These are phyloP conservation scores for Drosophila suboccidentalis DNA, from an alignment of 2,888 invertebrate genomes.

Conservation along the genomic window DNA sequence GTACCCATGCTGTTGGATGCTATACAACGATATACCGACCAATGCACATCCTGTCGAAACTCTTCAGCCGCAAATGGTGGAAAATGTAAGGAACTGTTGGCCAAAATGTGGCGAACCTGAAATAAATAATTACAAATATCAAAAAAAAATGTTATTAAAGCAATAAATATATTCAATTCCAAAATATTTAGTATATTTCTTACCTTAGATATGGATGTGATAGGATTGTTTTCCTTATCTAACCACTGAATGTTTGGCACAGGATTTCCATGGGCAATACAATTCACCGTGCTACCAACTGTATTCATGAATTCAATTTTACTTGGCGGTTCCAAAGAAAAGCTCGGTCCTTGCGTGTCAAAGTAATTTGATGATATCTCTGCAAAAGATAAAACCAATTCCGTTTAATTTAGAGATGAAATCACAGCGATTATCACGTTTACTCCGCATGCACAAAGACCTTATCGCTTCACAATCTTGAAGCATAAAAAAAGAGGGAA, in stretches of 20 bases:
- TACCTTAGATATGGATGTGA: conserved; percentile 86
- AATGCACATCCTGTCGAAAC: conserved; percentile 88
- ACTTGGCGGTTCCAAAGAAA: conserved; percentile 87
- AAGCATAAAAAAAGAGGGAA: conserved; percentile 9
- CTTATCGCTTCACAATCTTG: conserved; percentile 22
- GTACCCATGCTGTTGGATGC: conserved; percentile 87
- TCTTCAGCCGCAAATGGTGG: conserved; percentile 87
- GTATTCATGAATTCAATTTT: conserved; percentile 87
- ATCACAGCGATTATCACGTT: conserved; percentile 32
- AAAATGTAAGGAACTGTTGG: conserved; percentile 87
- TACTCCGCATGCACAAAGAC: conserved; percentile 21
- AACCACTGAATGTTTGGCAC: conserved; percentile 87
- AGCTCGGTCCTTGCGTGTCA: conserved; percentile 87
- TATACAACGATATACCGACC: conserved; percentile 87
- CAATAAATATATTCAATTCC: not conserved
- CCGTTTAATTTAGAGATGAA: conserved; percentile 24
- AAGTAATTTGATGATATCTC: conserved; percentile 86
- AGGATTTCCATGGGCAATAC: conserved; percentile 87
- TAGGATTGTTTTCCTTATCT: conserved; percentile 86
- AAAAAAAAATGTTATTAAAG: not conserved
- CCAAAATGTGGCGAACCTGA: conserved; percentile 86
- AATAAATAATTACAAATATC: conserved; percentile 13
- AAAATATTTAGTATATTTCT: conserved; percentile 6
- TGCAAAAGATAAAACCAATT: conserved; percentile 29
- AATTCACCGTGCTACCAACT: conserved; percentile 87